These are phyloP conservation scores for Liparis tanakae DNA, from an alignment of 2,797 vertebrate species.

Conservation along the genomic window DNA sequence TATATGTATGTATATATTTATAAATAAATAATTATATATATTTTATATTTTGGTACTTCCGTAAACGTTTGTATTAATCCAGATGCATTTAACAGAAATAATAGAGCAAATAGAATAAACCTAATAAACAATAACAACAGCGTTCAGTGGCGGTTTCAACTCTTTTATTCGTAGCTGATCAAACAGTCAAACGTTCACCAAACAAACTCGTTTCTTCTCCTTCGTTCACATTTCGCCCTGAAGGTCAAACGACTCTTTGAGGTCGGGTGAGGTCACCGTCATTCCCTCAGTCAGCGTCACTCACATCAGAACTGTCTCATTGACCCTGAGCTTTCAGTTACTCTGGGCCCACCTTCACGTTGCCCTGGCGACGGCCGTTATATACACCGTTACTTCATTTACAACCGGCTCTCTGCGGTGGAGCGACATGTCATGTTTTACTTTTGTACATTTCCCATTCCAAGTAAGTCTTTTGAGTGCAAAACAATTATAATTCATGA, in stretches of 20 bases:
- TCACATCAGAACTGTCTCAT: neutral
- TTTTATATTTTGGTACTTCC: neutral
- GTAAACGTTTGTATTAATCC: neutral
- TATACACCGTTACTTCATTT: constrained; percentile 48
- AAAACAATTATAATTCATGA: constrained; percentile 10
- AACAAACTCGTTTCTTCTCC: constrained; percentile 18
- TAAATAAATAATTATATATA: too few species aligned
- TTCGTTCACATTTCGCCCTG: constrained; percentile 29
- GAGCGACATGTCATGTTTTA: too few species aligned
- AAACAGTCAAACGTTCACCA: constrained; percentile 47
- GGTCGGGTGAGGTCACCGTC: constrained; percentile 70
- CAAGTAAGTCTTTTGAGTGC: constrained; percentile 24
- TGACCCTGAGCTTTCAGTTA: constrained; percentile 41
- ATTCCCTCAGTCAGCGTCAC: constrained; percentile 56
- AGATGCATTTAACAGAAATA: too few species aligned
- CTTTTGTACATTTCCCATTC: constrained; percentile 42
- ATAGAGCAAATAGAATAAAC: too few species aligned
- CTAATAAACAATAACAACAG: neutral
- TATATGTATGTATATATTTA: too few species aligned
- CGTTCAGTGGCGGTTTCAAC: neutral
- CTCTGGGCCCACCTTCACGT: constrained; percentile 20
- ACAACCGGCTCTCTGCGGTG: constrained; percentile 57
- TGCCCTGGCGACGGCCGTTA: constrained; percentile 30
- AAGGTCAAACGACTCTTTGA: constrained; percentile 15
- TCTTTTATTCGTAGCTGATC: constrained; percentile 65